These are phyloP conservation scores for Platycnemis pennipes DNA, from an alignment of 2,888 invertebrate species.

Conservation along the genomic window DNA sequence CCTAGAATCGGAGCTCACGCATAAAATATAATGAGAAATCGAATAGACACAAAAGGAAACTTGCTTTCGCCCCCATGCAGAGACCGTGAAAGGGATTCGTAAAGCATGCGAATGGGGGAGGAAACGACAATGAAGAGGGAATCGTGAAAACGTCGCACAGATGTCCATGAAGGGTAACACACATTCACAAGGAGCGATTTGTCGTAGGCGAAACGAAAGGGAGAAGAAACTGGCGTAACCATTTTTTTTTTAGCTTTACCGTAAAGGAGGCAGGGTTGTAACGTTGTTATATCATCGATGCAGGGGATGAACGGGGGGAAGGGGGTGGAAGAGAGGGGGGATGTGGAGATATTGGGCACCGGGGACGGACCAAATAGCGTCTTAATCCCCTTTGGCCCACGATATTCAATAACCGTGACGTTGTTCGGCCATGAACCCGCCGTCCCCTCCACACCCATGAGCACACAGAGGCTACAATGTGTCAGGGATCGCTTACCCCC, in stretches of 20 bases:
- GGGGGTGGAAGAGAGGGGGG: not conserved
- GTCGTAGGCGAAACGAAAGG: not conserved
- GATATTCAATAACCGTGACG: conserved; percentile 65
- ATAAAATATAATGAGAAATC: not conserved
- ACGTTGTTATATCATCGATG: conserved; percentile 7
- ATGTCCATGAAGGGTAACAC: not conserved
- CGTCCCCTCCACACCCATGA: not conserved
- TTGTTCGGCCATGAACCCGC: conserved; percentile 42
- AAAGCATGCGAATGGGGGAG: not conserved
- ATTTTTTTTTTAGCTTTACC: not conserved
- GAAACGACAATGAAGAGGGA: not conserved
- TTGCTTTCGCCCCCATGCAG: not conserved
- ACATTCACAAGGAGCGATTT: conserved; percentile 14
- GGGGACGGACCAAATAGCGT: conserved; percentile 23
- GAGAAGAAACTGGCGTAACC: not conserved
- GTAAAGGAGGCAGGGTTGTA: conserved; percentile 6
- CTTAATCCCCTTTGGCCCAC: conserved; percentile 59
- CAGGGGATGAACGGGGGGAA: not conserved
- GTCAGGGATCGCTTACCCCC: conserved; percentile 56
- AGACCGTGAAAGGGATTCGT: not conserved
- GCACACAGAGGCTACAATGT: conserved; percentile 16
- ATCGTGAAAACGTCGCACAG: not conserved
- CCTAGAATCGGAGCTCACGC: not conserved
- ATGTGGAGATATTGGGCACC: not conserved
- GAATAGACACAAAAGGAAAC: not conserved